Evolutionary conservation across 1,140 invertebrate genomes (phyloP).

Genomic region (Apis mellifera): DNA sequence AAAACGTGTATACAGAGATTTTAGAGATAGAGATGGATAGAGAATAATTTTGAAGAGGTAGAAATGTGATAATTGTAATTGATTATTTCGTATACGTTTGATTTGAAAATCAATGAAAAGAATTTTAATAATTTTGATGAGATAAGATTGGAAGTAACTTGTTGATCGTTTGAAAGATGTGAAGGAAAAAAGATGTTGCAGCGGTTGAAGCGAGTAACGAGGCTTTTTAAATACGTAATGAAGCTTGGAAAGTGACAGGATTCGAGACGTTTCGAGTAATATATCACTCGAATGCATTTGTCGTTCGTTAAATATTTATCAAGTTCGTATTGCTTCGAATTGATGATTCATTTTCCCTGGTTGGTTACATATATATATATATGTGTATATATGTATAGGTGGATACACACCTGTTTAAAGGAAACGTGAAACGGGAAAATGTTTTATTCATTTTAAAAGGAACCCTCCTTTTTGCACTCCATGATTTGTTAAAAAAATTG

Average conservation of each 20-base stretch:
- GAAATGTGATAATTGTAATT: no score
- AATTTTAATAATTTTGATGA: no score
- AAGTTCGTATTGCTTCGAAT: neutral
- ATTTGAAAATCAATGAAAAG: no score
- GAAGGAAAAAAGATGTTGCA: neutral
- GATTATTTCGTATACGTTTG: no score
- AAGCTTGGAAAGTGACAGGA: neutral
- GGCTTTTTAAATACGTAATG: neutral
- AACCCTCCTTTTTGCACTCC: neutral
- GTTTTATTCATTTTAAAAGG: slow-evolving; percentile 26
- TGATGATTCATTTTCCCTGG: slow-evolving; percentile 5
- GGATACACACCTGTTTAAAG: neutral
- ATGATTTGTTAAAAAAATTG: neutral
- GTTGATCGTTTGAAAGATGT: neutral
- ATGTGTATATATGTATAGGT: no score
- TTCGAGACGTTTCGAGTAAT: neutral
- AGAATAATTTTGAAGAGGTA: no score
- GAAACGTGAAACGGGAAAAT: neutral
- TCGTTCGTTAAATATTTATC: neutral
- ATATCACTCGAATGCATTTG: neutral
- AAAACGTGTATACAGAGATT: no score
- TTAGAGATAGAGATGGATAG: no score
- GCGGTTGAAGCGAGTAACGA: neutral
- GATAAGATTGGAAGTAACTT: neutral
- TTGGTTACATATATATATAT: no score